These are phyloP conservation scores for Drosophila kohkoa DNA, from an alignment of 1,140 invertebrate genomes.

Conservation along the genomic window DNA sequence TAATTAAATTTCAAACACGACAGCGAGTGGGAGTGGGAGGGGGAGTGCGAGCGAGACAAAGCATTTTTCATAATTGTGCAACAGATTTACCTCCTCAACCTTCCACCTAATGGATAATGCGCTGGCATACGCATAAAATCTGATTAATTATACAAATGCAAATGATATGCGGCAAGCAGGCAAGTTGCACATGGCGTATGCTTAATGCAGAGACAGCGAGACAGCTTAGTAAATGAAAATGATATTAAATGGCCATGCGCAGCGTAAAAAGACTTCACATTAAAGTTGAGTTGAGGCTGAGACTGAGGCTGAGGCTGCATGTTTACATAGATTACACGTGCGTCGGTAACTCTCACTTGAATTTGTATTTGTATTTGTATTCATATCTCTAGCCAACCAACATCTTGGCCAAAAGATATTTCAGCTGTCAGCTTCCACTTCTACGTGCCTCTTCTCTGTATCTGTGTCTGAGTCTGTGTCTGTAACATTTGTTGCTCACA, in stretches of 20 bases:
- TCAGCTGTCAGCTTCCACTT: neutral
- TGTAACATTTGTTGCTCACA: neutral
- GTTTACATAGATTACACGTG: neutral
- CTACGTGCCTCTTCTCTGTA: neutral
- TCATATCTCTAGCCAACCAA: neutral
- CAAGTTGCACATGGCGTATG: constrained; percentile 22
- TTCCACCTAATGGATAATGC: constrained; percentile 28
- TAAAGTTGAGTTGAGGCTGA: constrained; percentile 3
- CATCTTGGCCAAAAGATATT: neutral
- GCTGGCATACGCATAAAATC: constrained; percentile 58
- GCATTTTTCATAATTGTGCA: constrained; percentile 27
- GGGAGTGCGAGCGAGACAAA: neutral
- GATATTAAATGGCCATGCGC: constrained; percentile 1
- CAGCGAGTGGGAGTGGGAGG: neutral
- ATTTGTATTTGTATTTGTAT: neutral
- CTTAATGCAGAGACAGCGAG: constrained; percentile 12
- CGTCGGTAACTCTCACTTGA: neutral
- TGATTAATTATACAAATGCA: constrained; percentile 69
- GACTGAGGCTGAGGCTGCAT: neutral
- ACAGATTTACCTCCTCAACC: constrained; percentile 9
- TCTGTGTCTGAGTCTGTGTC: neutral
- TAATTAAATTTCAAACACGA: constrained; percentile 36
- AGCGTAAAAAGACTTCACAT: constrained; percentile 11
- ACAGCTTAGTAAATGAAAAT: constrained; percentile 14
- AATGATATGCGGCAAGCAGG: constrained; percentile 23